These are phyloP conservation scores for Paralvinella palmiformis DNA, from an alignment of 1,140 invertebrate species.

Conservation along the genomic window DNA sequence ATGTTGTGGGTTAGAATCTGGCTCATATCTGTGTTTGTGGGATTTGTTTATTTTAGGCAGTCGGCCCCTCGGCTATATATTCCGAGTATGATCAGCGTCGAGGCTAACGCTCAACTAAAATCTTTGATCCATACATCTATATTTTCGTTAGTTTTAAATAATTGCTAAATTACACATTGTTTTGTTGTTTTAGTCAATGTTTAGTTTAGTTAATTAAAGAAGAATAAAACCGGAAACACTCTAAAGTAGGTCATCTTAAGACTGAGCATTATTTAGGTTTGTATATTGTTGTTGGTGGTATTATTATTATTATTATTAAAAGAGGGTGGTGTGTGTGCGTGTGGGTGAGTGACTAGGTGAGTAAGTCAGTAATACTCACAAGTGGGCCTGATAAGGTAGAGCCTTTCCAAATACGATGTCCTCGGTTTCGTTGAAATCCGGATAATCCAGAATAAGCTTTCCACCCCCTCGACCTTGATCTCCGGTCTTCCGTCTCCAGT, in stretches of 20 bases:
- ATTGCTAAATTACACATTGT: too few species aligned
- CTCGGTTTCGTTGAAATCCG: not conserved
- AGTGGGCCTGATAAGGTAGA: slow-evolving; percentile 1
- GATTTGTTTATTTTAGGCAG: too few species aligned
- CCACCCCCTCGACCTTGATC: slow-evolving; percentile 5
- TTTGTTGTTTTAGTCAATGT: too few species aligned
- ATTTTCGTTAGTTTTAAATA: too few species aligned
- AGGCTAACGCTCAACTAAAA: too few species aligned
- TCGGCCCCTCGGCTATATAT: too few species aligned
- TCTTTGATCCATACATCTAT: too few species aligned
- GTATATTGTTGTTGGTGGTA: not conserved
- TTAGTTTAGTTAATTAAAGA: too few species aligned
- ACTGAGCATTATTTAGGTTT: not conserved
- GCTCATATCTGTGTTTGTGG: too few species aligned
- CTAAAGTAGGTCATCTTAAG: not conserved
- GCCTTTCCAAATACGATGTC: slow-evolving; percentile 12
- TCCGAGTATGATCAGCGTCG: too few species aligned
- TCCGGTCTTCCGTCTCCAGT: not conserved
- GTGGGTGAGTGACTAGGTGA: not conserved
- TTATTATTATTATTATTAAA: not conserved
- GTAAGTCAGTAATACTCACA: not conserved
- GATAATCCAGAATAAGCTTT: not conserved
- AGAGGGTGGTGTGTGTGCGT: not conserved
- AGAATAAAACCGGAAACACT: too few species aligned
- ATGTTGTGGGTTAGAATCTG: too few species aligned